These are phyloP conservation scores for Pegoplata infirma DNA, from an alignment of 2,888 invertebrate genomes.

Conservation along the genomic window DNA sequence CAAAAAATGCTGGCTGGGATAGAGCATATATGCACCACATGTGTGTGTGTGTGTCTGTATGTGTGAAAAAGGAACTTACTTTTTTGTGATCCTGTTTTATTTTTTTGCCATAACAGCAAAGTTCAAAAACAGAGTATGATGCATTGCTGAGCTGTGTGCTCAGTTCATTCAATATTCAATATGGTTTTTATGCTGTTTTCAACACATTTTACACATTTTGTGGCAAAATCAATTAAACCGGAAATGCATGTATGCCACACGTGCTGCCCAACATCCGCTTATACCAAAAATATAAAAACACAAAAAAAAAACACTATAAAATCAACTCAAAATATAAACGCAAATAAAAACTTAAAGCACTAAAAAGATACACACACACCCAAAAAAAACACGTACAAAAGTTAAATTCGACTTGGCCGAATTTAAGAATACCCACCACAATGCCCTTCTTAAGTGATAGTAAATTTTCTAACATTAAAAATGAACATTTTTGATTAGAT, in stretches of 20 bases:
- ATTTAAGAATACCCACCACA: too few relatives aligned
- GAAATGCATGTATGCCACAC: slow-evolving; percentile 70
- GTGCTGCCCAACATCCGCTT: slow-evolving; percentile 59
- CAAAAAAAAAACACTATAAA: slow-evolving; percentile 57
- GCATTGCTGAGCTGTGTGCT: not conserved
- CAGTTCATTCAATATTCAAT: slow-evolving; percentile 46
- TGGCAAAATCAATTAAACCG: slow-evolving; percentile 74
- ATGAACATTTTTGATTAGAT: too few relatives aligned
- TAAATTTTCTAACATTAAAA: too few relatives aligned
- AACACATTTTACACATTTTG: slow-evolving; percentile 72
- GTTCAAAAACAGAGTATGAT: slow-evolving; percentile 15
- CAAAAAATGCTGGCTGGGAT: not conserved
- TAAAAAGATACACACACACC: not conserved
- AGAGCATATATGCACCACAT: too few relatives aligned
- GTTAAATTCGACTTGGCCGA: too few relatives aligned
- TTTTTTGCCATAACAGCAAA: slow-evolving; percentile 12
- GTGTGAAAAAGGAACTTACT: not conserved
- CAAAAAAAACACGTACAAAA: slow-evolving; percentile 3
- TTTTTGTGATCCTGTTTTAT: not conserved
- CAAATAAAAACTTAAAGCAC: not conserved
- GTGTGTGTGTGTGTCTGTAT: too few relatives aligned
- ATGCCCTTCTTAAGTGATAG: too few relatives aligned
- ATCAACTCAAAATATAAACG: not conserved
- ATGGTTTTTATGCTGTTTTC: slow-evolving; percentile 65
- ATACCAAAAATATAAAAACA: slow-evolving; percentile 65